A percentile compares a stretch with the other conserved stretches of the same genome.
phyloP scores from a whole-genome alignment of 2,113 vertebrate species.

The Brienomyrus longianalis region DNA sequence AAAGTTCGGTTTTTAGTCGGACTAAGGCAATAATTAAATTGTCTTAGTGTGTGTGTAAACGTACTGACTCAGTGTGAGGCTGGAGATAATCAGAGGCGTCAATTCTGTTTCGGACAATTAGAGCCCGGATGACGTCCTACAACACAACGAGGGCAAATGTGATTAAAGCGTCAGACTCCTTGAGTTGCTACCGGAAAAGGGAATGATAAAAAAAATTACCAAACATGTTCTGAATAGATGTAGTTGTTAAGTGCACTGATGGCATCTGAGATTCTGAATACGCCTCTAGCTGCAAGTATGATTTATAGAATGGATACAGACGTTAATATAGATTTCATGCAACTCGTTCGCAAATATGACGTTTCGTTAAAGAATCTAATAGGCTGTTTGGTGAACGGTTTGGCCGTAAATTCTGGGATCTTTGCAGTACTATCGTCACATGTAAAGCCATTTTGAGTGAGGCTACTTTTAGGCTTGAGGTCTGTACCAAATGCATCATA shows the following conservation, averaged over 20 bases:
- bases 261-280: neutral
- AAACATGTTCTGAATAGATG: neutral
- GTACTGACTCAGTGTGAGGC: neutral
- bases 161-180: neutral
- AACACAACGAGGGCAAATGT: neutral
- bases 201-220: neutral
- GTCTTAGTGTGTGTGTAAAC: no score
- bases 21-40: no score
- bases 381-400: neutral
- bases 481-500: conserved; percentile 72
- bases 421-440: conserved; percentile 36
- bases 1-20: no score
- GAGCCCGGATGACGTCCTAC: neutral
- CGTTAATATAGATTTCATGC: neutral
- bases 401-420: neutral
- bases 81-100: neutral
- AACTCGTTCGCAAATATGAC: neutral
- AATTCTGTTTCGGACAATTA: neutral
- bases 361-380: neutral
- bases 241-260: neutral
- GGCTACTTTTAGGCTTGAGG: conserved; percentile 72
- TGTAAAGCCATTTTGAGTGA: conserved; percentile 71
- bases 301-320: neutral
- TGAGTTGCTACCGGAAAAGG: neutral
- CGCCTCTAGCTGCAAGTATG: neutral